phyloP scores from a whole-genome alignment of 2,888 invertebrate species.

The Tolmerus cingulatus region DNA sequence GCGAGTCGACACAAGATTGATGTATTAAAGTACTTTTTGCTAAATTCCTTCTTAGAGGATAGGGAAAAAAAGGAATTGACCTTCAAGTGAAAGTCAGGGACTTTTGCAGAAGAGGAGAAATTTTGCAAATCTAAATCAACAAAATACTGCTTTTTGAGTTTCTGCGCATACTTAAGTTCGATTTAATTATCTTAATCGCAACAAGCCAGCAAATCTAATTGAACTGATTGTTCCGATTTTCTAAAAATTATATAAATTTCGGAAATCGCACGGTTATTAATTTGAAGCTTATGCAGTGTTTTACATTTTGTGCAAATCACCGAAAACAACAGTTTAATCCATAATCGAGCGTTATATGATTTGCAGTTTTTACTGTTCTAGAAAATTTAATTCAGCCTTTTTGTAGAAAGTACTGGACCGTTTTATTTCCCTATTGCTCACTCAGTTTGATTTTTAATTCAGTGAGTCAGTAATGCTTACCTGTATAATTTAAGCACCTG shows the following conservation, averaged over 20 bases:
- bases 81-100: not conserved
- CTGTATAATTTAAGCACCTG: not conserved
- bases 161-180: not conserved
- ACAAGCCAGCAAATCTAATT: not conserved
- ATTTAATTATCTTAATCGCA: not conserved
- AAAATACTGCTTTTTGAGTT: not conserved
- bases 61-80: not conserved
- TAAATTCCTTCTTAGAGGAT: not conserved
- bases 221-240: not conserved
- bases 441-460: not conserved
- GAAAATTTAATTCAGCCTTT: not conserved
- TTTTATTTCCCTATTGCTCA: not conserved
- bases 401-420: not conserved
- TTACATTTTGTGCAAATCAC: not conserved
- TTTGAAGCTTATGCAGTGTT: not conserved
- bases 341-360: not conserved
- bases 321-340: not conserved
- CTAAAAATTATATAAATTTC: not conserved
- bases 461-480: not conserved
- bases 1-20: not conserved
- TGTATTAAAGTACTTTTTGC: not conserved
- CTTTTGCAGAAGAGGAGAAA: not conserved
- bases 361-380: not conserved
- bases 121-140: not conserved
- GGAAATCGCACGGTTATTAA: not conserved